Evolutionary conservation across 2,113 vertebrate species (phyloP), one percentile per base, ranked within the genome.

Genomic region (Sigmodon hispidus): DNA sequence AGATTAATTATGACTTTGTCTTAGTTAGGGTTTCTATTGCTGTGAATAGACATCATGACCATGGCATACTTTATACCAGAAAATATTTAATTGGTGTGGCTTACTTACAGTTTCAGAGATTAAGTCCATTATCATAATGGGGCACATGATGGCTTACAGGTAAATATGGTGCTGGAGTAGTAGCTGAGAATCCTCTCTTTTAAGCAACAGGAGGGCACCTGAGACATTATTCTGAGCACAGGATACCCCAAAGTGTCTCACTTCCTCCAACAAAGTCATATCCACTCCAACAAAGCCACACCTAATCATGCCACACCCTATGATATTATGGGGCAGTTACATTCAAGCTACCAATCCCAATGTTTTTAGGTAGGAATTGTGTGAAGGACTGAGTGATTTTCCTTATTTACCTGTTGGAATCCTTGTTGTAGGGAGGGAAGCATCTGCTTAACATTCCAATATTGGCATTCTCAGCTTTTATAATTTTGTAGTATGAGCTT

Each of bases 361-460:
- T 17, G 24, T 86, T 80, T 94, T 29, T 87, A 85, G 29, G 50
- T 94, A 45, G 8, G 2, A 87, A 84, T 55, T 80, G 79, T 36
- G 2, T 48, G 43, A n/a, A n/a, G n/a, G n/a, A n/a, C n/a, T n/a
- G n/a, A n/a, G n/a, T n/a, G 43, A n/a, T n/a, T n/a, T n/a, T n/a
- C 22, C 76, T n/a, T 57, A 29, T 90, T 85, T 89, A 61, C 29
- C 4, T 91, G 22, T 29, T 77, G 29, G 36, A 72, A 63, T 69
- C 63, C n/a, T 84, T 94, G 61, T 22, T 36, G 26, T 94, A 45
- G 61, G 65, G n/a, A n/a, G n/a, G n/a, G 83, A 93, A 87, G 36
- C 12, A 24, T 93, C n/a, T 92, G 0, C 63, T 5, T 89, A 34
- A 55, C 45, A 3, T 48, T 15, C 61, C 77, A 48, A 31, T 90